phyloP scores from a whole-genome alignment of 64 coral and sea anemone genomes.

The Catalaphyllia jardinei region DNA sequence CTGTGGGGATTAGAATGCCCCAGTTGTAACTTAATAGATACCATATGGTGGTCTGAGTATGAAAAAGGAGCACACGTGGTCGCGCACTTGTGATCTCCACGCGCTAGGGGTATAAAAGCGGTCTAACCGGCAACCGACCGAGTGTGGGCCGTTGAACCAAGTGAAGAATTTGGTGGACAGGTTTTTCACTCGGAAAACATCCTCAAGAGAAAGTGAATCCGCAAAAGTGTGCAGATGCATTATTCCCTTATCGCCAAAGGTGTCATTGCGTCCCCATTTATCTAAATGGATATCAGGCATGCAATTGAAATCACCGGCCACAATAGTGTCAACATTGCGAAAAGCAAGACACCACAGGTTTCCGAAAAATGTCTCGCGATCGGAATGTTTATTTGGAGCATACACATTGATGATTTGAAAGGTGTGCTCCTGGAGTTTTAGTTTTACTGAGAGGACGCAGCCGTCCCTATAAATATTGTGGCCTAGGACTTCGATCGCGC shows the following conservation, averaged over 20 bases:
- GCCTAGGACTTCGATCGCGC: neutral
- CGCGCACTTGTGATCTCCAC: neutral
- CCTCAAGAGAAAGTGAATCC: neutral
- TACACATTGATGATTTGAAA: slow-evolving; percentile 56
- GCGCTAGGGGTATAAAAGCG: neutral
- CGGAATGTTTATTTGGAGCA: neutral
- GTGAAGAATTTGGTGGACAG: neutral
- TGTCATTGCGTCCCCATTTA: slow-evolving; percentile 23
- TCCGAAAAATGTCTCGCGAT: slow-evolving; percentile 3
- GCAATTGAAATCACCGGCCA: slow-evolving; percentile 46
- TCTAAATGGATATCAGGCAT: neutral
- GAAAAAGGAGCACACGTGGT: neutral
- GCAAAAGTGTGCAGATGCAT: neutral
- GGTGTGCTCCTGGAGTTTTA: neutral
- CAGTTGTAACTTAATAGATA: neutral
- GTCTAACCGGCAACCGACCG: slow-evolving; percentile 35
- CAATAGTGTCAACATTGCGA: slow-evolving; percentile 5
- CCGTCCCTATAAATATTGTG: neutral
- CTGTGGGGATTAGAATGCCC: neutral
- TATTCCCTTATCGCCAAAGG: neutral
- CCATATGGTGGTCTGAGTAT: neutral
- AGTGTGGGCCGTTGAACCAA: slow-evolving; percentile 20
- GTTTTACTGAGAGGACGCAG: neutral
- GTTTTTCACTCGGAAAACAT: slow-evolving; percentile 13
- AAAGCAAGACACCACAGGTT: neutral